Evolutionary conservation across 2,888 invertebrate genomes (phyloP), one percentile per base, ranked within the genome.

Genomic region (Ormyrus nitidulus): DNA sequence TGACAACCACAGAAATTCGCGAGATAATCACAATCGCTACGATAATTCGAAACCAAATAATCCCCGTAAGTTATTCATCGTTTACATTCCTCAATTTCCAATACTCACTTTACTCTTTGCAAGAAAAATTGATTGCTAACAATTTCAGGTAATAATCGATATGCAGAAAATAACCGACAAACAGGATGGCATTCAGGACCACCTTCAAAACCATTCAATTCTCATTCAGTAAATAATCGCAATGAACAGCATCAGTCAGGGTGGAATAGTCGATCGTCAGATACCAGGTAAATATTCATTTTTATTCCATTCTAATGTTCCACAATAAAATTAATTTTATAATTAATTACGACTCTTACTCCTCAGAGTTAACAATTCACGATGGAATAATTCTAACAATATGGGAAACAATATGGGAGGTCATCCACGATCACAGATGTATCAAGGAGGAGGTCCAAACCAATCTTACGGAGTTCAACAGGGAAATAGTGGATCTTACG

Each of bases 111-210:
- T 46, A 5, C 44, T 54, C 34, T 34, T 34, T 34, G 34, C 34
- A 34, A 34, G 34, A 34, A 34, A 34, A 34, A 34, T 34, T 34
- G 34, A 34, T 34, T 34, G 34, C 34, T 34, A 34, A 34, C 4
- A 34, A 34, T 34, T 69, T 19, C 69, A 90, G 90, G 90, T 81
- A 89, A 90, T 75, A 87, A 87, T 83, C 90, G 90, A 79, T 90
- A 90, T 78, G 87, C 88, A 65, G 90, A 90, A 62, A 89, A 89
- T 71, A 89, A 86, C 84, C 86, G 90, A 82, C 87, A 88, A 64
- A 85, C 90, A 10, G 87, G 89, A 81, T 90, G 90, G 90, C 90
- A 89, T 75, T 88, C 89, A 1, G 90, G 89, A 77, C 89, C 89
- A 49, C 88, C 87, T 10, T 89, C 90, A 2, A 85, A 88, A 5